Conservation (phyloP, 2,797 vertebrate genomes). For the Thunnus albacares region DNA sequence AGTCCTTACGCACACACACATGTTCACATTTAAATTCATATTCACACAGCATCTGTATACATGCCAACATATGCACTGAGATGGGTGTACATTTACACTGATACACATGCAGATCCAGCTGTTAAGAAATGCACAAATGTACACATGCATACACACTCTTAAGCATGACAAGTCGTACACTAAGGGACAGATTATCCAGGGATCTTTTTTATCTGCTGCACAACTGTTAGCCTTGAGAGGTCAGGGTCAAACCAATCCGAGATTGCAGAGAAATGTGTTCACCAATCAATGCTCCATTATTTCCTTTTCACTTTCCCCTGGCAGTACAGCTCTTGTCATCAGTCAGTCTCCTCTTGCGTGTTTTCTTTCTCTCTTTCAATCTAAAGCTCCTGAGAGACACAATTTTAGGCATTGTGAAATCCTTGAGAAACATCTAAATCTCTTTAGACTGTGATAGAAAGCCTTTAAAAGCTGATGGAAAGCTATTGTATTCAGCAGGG, state of each 20-base stretch:
- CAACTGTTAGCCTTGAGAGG: conserved; percentile 54
- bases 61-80: background rate
- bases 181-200: conserved; percentile 27
- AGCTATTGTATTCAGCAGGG: conserved; percentile 62
- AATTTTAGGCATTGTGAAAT: conserved; percentile 66
- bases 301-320: conserved; percentile 48
- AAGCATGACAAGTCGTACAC: conserved; percentile 24
- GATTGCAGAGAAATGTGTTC: conserved; percentile 45
- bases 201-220: conserved; percentile 49
- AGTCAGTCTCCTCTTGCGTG: conserved; percentile 35
- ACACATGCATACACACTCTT: background rate
- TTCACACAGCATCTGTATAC: background rate
- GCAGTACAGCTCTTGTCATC: conserved; percentile 52
- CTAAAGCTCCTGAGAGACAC: conserved; percentile 52
- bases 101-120: background rate
- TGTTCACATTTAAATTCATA: conserved; percentile 26
- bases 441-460: conserved; percentile 70
- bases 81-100: background rate
- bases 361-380: conserved; percentile 37
- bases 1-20: conserved; percentile 27
- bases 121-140: background rate
- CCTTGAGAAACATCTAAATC: conserved; percentile 74
- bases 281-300: conserved; percentile 22
- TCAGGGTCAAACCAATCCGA: conserved; percentile 60
- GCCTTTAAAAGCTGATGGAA: conserved; percentile 73